Evolutionary conservation across 2,888 invertebrate genomes (phyloP), one percentile per base, ranked within the genome.

Genomic region (Macrophya alboannulata): DNA sequence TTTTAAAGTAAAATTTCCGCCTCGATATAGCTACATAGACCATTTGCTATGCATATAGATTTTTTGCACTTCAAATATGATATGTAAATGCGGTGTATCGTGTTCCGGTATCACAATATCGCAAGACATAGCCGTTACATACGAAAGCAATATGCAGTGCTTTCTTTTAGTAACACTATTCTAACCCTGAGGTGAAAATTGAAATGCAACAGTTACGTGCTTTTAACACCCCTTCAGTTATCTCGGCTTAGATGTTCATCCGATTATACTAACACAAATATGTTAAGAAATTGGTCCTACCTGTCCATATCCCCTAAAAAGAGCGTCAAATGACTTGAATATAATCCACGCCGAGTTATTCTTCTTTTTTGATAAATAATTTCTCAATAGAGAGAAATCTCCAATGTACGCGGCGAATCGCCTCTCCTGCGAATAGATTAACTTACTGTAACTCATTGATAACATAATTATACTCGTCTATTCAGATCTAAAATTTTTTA

Each of bases 271-370:
- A 12, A 62, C 12, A 25, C 9, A 10, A 21, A 25, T 25, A 68
- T 68, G 68, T 37, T 37, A 25, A 17, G 15, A 68, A 37, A 37
- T 6, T 37, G 17, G 17, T 31, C 81, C 87, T 89, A 92, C 91
- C 91, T 94, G 94, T 40, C 93, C 91, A 84, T 92, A 92, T 51
- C 94, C 94, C 31, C 94, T 89, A 25, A 94, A 85, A n/a, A 94
- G 87, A 62, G 92, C 90, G 51, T 94, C 93, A 5, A 92, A 45
- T 79, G 92, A 91, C 85, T 91, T 92, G 3, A 92, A 86, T n/a
- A 91, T 62, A 9, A 88, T 86, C 92, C 93, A 93, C 31, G 88
- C 65, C 0, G 88, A 86, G 5, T 88, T 88, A 17, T 88, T 87
- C 17, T 21, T 81, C 74, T 92, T 93, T 43, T 88, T 87, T 4